Base-by-base conservation (phyloP, 1,140 invertebrate species). In the Drosophila triauraria region DNA sequence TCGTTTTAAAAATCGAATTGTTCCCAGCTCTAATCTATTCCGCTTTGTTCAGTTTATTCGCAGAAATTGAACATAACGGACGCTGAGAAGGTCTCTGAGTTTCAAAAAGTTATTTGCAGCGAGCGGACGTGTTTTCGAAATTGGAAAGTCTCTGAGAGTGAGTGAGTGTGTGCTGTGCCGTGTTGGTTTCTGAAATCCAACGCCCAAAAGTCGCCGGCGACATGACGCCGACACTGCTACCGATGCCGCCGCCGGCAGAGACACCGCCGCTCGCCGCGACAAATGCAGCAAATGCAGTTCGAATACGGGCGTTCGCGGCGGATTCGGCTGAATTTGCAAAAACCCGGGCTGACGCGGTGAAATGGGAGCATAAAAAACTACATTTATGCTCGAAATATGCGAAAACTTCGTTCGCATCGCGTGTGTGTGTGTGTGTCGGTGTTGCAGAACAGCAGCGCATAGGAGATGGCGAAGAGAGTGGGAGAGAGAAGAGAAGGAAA, bases 151-250 rank as follows among this genome's bases (percentile, higher is more conserved):
- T 38, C 35, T 38, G 70, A 47, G 70, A 62, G 70, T 53, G 70
- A 62, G 74, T 53, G 44, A 46, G 59, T 69, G 59, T 61, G 20
- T 67, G 27, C 30, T 13, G 75, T 0, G 27, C 27, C 27, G 27
- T 75, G 76, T 79, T 71, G 47, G 61, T 81, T 80, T 80, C 42
- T 8, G 35, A 17, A 46, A 58, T 30, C 10, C 62, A 59, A 87
- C 83, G 79, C 83, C 84, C 84, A 78, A 78, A 85, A 87, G 74
- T 78, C 84, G 84, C 84, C 80, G 80, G 84, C 75, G 77, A 72
- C 72, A 57, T 64, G 79, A 72, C 79, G 78, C 65, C 79, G 61
- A 47, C 48, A 50, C 64, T 50, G 64, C 56, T 69, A 27, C 27
- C 27, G 69, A 56, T 53, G 75, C 61, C 50, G 71, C 53, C 72